phyloP scores from a whole-genome alignment of 2,888 invertebrate species.

The Pherbina coryleti region DNA sequence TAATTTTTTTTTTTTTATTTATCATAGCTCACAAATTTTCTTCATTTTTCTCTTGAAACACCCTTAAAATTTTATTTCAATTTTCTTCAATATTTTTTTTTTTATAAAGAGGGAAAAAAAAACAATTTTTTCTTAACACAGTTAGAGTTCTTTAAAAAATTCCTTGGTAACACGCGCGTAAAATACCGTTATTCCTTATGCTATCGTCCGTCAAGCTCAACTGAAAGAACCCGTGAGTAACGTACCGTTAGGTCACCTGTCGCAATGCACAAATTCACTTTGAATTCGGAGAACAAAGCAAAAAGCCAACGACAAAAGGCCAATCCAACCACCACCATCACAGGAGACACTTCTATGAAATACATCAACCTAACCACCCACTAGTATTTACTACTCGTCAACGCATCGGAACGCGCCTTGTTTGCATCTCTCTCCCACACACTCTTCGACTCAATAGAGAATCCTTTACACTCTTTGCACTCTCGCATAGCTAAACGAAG shows the following conservation, averaged over 20 bases:
- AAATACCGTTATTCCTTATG: constrained; percentile 52
- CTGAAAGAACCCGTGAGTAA: constrained; percentile 51
- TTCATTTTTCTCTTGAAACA: background rate
- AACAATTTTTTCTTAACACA: background rate
- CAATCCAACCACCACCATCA: constrained; percentile 44
- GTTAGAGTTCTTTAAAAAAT: background rate
- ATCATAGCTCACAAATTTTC: background rate
- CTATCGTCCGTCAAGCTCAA: constrained; percentile 57
- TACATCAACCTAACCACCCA: constrained; percentile 21
- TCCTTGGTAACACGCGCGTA: background rate
- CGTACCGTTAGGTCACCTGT: constrained; percentile 61
- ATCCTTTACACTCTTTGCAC: constrained; percentile 49
- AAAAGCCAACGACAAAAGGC: constrained; percentile 51
- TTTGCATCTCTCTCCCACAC: constrained; percentile 10
- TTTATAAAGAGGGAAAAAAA: background rate
- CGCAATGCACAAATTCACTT: constrained; percentile 58
- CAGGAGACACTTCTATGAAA: constrained; percentile 18
- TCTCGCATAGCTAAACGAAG: background rate
- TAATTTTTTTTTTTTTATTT: too few relatives aligned
- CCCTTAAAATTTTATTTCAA: background rate
- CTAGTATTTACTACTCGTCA: constrained; percentile 26
- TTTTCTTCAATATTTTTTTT: background rate
- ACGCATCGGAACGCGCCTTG: constrained; percentile 46
- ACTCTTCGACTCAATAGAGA: constrained; percentile 8
- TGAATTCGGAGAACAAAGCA: constrained; percentile 48